Evolutionary conservation across 2,888 invertebrate species (phyloP).

Genomic region (Drosophila paramelanica): DNA sequence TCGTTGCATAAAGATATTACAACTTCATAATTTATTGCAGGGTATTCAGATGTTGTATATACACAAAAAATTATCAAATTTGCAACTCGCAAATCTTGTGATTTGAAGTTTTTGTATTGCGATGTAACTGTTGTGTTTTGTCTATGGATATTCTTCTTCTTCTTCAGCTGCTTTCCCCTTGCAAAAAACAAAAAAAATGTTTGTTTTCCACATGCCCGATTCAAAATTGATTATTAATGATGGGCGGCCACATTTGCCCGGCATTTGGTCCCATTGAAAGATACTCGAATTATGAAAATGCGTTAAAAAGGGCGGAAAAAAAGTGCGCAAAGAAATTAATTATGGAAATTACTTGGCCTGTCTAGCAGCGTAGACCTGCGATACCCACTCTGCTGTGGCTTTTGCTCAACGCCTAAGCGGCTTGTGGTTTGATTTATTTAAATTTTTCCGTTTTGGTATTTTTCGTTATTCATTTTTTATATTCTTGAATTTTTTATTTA

Average conservation of each 20-base stretch:
- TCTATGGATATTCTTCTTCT: neutral
- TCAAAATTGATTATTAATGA: conserved; percentile 76
- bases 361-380: conserved; percentile 15
- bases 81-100: neutral
- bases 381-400: neutral
- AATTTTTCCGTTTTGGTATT: conserved; percentile 41
- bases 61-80: too few relatives aligned
- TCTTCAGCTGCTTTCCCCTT: conserved; percentile 3
- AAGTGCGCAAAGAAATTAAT: conserved; percentile 81
- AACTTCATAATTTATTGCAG: neutral
- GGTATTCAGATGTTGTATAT: neutral
- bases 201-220: conserved; percentile 25
- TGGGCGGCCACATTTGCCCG: conserved; percentile 33
- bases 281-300: conserved; percentile 65
- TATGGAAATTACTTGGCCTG: conserved; percentile 81
- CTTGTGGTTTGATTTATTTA: conserved; percentile 78
- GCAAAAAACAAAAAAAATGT: neutral
- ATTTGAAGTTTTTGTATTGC: neutral
- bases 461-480: conserved; percentile 16
- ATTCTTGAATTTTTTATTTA: neutral
- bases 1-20: too few relatives aligned
- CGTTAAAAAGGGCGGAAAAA: conserved; percentile 70
- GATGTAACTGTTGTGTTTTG: conserved; percentile 25
- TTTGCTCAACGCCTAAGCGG: conserved; percentile 52
- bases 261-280: conserved; percentile 23